Evolutionary conservation across 2,888 invertebrate species (phyloP), one percentile per base, ranked within the genome.

Genomic region (Ischnus inquisitorius): DNA sequence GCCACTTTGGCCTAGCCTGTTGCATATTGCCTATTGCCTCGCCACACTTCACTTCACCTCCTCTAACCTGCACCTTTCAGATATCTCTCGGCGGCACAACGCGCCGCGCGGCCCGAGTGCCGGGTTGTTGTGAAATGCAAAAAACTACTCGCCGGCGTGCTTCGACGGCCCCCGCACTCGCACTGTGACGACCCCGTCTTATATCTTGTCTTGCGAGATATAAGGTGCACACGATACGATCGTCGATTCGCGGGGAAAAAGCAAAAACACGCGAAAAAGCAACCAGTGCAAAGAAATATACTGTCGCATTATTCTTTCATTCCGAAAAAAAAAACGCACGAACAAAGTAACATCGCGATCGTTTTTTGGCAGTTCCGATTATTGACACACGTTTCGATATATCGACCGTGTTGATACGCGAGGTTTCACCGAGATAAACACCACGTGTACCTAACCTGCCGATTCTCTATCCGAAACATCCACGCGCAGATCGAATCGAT

Each of bases 1-100:
- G 76, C 72, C 79, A 51, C 65, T 79, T 60, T 72, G 79, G 83
- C 86, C 79, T 80, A 84, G 84, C 86, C 89, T 90, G 87, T 89
- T 88, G 89, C 87, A 87, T 82, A 82, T 86, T 85, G 85, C 85
- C 85, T 83, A 85, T 86, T 85, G 85, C 86, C 87, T 88, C 89
- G 87, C 88, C 86, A 87, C 88, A 87, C 88, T 85, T 86, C 87
- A 86, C 87, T 88, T 87, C 86, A 82, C 85, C 87, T 87, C 85
- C 87, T 88, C 87, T 90, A 91, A 90, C 90, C 91, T 92, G 92
- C 89, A 89, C 91, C 91, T 90, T 88, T 90, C 90, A 88, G 90
- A 87, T 90, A 90, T 91, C 91, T 91, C 90, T 91, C 90, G 90
- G 88, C 90, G 89, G 88, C 91, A 88, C 77, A 79, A 41, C 54